Evolutionary conservation across 2,888 invertebrate genomes (phyloP), one percentile per base, ranked within the genome.

Genomic region (Sphinx pinastri): DNA sequence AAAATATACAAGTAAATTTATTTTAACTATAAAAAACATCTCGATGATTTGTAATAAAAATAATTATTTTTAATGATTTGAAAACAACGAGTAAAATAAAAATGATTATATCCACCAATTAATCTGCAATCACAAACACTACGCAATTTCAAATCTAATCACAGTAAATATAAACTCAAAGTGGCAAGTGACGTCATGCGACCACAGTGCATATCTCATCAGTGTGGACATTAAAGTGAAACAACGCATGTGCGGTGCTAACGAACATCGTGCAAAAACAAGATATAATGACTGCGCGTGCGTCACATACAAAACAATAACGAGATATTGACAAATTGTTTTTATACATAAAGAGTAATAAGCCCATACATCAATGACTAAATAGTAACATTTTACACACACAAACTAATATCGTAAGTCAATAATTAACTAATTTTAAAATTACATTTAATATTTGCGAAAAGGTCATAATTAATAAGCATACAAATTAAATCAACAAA

Each of bases 151-250:
- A 13, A 25, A 49, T 63, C 55, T 19, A 16, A 59, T 16, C 54
- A 54, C 2, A 60, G 11, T 12, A n/a, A 12, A 16, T 14, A 5
- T 47, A 60, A 47, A 16, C 16, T 47, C 47, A n/a, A 10, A 49
- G 19, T 47, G 7, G 49, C 19, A 19, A 7, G 19, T 63, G 19
- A 25, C 16, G 49, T 63, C 63, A 49, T 16, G 12, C 45, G 7
- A 55, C 19, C 63, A 63, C 49, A 63, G 63, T 63, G 49, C 63
- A 63, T 49, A 47, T n/a, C 4, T 63, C 19, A 49, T 49, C 63
- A 63, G 49, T 19, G 49, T 63, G 47, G 19, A 63, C 49, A 63
- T 13, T 63, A 49, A 63, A 25, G 19, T 63, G 63, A 63, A 63
- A 63, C 63, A 63, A 19, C 19, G 12, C 31, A 31, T 38, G 47